Conservation (phyloP, 1,140 invertebrate species). For the Diabrotica virgifera region DNA sequence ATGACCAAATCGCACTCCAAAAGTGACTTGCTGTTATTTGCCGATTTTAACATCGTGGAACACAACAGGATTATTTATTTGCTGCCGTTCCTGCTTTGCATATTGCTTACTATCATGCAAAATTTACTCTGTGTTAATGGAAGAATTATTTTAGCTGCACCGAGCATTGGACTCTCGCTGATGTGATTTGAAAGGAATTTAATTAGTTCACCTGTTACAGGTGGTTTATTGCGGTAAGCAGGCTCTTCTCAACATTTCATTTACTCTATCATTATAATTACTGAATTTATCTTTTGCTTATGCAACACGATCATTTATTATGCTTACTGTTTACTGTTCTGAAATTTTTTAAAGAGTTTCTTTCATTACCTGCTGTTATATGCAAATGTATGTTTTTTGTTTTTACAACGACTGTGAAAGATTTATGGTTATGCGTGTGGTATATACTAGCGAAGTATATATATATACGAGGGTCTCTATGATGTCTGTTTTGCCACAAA, state of each 20-base stretch:
- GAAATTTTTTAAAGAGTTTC: background rate
- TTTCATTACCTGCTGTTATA: background rate
- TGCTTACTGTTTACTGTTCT: background rate
- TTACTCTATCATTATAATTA: constrained; percentile 3
- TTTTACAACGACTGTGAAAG: background rate
- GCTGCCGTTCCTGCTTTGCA: constrained; percentile 12
- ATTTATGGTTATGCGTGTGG: background rate
- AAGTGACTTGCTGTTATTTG: constrained; percentile 9
- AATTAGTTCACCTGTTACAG: constrained; percentile 2
- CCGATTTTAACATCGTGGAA: constrained; percentile 13
- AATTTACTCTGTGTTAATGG: constrained; percentile 9
- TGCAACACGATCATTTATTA: background rate
- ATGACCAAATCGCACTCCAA: background rate
- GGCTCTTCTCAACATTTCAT: background rate
- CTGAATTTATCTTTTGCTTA: background rate
- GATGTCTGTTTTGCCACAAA: no score
- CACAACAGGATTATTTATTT: constrained; percentile 13
- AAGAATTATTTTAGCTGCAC: constrained; percentile 1
- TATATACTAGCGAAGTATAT: no score
- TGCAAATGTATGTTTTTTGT: background rate
- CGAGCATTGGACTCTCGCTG: background rate
- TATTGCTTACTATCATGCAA: constrained; percentile 18
- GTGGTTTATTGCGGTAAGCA: background rate
- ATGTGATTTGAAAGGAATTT: constrained; percentile 3
- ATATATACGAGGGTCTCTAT: no score